Evolutionary conservation across 2,888 invertebrate species (phyloP).

Genomic region (Ochropacha duplaris): DNA sequence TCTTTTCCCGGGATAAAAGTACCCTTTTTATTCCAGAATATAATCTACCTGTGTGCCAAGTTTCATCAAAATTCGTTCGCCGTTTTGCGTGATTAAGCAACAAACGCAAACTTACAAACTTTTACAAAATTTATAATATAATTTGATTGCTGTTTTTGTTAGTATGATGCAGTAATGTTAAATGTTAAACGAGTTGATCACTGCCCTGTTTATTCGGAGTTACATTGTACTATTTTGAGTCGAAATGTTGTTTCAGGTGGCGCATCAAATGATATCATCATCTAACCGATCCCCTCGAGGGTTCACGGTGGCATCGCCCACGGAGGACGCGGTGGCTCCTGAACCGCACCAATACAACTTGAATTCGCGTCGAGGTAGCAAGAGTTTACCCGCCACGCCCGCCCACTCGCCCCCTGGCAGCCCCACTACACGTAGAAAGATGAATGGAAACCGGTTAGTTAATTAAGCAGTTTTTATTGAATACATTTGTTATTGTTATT

Average conservation of each 20-base stretch:
- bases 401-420: constrained; percentile 84
- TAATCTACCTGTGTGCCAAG: too few species aligned
- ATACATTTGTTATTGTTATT: not conserved
- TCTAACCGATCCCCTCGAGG: constrained; percentile 61
- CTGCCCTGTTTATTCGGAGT: too few species aligned
- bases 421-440: constrained; percentile 83
- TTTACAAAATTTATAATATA: too few species aligned
- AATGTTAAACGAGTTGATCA: too few species aligned
- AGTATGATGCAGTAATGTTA: too few species aligned
- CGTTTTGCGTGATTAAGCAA: too few species aligned
- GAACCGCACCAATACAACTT: constrained; percentile 51
- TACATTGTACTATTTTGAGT: not conserved
- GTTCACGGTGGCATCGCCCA: constrained; percentile 69
- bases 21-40: too few species aligned
- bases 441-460: constrained; percentile 83
- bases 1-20: too few species aligned
- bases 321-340: constrained; percentile 47
- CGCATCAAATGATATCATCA: constrained; percentile 83
- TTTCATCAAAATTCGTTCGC: too few species aligned
- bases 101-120: too few species aligned
- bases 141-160: too few species aligned
- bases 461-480: not conserved
- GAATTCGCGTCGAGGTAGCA: constrained; percentile 84
- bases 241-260: constrained; percentile 48
- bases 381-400: constrained; percentile 88